Evolutionary conservation across 2,888 invertebrate species (phyloP), one percentile per base, ranked within the genome.

Genomic region (Liodrosophila aerea): DNA sequence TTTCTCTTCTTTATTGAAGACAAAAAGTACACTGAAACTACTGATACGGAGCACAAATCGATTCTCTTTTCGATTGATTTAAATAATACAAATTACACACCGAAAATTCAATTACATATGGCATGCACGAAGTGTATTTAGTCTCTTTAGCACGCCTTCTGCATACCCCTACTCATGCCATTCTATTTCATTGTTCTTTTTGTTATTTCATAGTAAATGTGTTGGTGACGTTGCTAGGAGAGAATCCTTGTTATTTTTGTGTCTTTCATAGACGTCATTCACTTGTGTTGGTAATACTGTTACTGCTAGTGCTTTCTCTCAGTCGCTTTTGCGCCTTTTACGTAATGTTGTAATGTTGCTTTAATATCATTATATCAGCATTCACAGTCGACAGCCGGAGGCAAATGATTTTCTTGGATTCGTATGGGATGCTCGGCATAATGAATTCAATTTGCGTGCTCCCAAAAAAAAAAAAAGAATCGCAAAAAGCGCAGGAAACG

Each of bases 341-440:
- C 58, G 61, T 73, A 64, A 64, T 64, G 61, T 59, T 67, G 64
- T 85, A 81, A 85, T 78, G 73, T 66, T 64, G 71, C 75, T 75
- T 84, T 86, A 86, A 87, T 85, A 78, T 76, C 78, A 83, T 87
- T 85, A 9, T 40, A 84, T 75, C 70, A 59, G 58, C 69, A 82
- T 82, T 72, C 64, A 57, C 50, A 27, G 54, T 15, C 52, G 37
- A 13, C 29, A 41, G 39, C 70, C 52, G 22, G 30, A 51, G 70
- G 64, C 67, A 62, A 58, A 53, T 59, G 51, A 58, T 67, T 61
- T 54, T 49, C 22, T 40, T 13, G 31, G 41, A 53, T 51, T 68
- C 61, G 39, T 46, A 46, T 56, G 68, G 37, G 37, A 45, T 62
- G 61, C 43, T 59, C 18, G 34, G 31, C 64, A 59, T 70, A 80